A percentile compares a stretch with the other conserved stretches of the same genome.
Evolutionary conservation across 2,888 invertebrate species (phyloP).

Genomic region (Dione juno): DNA sequence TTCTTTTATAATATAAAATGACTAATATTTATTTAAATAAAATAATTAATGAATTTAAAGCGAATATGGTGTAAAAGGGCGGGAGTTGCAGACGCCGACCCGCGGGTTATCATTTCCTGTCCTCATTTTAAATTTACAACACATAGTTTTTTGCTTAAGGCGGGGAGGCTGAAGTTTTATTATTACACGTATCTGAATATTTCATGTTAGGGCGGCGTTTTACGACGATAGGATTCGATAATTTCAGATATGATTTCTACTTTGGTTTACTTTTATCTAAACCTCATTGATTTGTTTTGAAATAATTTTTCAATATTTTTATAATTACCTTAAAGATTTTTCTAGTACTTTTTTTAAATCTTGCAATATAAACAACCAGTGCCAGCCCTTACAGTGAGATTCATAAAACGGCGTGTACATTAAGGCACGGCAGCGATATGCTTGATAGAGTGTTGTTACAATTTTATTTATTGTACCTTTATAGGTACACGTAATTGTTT

Average conservation of each 20-base stretch:
- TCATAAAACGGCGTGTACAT: conserved; percentile 34
- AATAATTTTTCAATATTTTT: not conserved
- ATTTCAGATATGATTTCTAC: conserved; percentile 12
- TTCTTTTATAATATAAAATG: no score
- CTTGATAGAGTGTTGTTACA: conserved; percentile 71
- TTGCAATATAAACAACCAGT: no score
- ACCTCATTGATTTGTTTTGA: not conserved
- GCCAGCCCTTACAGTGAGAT: conserved; percentile 14
- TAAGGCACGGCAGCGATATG: conserved; percentile 52
- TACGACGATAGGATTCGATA: conserved; percentile 3
- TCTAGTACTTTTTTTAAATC: no score
- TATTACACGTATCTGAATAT: conserved; percentile 42
- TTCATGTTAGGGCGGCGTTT: conserved; percentile 31
- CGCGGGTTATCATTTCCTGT: conserved; percentile 83
- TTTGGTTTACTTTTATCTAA: conserved; percentile 2
- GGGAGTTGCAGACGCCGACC: conserved; percentile 69
- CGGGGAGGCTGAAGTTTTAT: conserved; percentile 56
- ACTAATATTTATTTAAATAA: no score
- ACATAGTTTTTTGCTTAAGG: conserved; percentile 66
- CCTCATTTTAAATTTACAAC: conserved; percentile 81
- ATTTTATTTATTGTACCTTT: conserved; percentile 72
- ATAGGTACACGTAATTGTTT: conserved; percentile 74
- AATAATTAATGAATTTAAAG: conserved; percentile 45
- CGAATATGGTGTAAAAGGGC: conserved; percentile 56
- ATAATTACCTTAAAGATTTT: not conserved